Evolutionary conservation across 2,888 invertebrate species (phyloP).

Genomic region (Eledone cirrhosa): DNA sequence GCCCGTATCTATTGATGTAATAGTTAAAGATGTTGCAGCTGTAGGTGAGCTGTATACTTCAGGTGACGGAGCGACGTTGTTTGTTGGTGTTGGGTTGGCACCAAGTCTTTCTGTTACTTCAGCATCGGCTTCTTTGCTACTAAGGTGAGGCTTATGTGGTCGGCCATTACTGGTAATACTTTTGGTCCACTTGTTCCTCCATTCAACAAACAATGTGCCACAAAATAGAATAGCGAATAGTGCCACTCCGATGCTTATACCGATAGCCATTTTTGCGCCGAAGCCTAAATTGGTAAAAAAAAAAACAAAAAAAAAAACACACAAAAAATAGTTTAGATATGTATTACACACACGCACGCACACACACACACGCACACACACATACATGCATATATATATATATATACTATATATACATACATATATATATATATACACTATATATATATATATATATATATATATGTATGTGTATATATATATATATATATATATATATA

Average conservation of each 20-base stretch:
- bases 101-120: slow-evolving; percentile 8
- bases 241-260: slow-evolving; percentile 39
- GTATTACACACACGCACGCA: too few species aligned
- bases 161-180: slow-evolving; percentile 2
- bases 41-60: neutral
- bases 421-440: too few species aligned
- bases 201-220: slow-evolving; percentile 35
- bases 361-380: too few species aligned
- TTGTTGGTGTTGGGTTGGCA: too few species aligned
- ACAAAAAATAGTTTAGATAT: too few species aligned
- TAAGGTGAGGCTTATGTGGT: neutral
- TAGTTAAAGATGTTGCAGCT: neutral
- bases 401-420: neutral
- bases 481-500: neutral
- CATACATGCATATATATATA: too few species aligned
- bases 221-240: slow-evolving; percentile 42
- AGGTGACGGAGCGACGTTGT: slow-evolving; percentile 4
- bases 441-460: neutral
- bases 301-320: neutral
- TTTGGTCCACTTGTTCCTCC: slow-evolving; percentile 34
- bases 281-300: slow-evolving; percentile 31
- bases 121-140: neutral
- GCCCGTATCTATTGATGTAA: too few species aligned
- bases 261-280: slow-evolving; percentile 35
- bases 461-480: neutral